These are phyloP conservation scores for Gymnocephalus cernua DNA, from an alignment of 2,113 vertebrate species.

Conservation along the genomic window DNA sequence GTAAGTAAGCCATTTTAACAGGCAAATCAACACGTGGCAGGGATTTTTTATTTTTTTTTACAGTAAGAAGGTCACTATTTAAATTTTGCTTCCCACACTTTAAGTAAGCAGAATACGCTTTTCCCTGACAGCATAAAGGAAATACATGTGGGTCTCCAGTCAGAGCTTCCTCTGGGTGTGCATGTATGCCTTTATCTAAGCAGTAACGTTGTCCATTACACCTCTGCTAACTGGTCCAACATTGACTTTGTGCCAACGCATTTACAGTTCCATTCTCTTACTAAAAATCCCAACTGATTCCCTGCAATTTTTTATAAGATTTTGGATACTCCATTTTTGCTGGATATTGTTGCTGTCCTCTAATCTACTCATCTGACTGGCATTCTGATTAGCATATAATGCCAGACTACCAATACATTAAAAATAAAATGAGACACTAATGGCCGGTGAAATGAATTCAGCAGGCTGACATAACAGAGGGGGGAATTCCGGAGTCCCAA, in stretches of 20 bases:
- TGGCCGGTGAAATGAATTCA: conserved; percentile 74
- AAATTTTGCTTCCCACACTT: background rate
- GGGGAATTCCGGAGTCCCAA: conserved; percentile 79
- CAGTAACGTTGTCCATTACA: conserved; percentile 1
- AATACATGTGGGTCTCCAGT: conserved; percentile 6
- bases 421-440: conserved; percentile 75
- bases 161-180: background rate
- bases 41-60: conserved; percentile 10
- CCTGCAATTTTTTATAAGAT: conserved; percentile 21
- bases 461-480: conserved; percentile 66
- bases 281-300: conserved; percentile 6
- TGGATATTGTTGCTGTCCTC: conserved; percentile 11
- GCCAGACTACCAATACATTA: conserved; percentile 55
- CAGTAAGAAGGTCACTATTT: background rate
- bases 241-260: background rate
- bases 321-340: background rate
- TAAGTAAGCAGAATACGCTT: no score
- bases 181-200: conserved; percentile 9
- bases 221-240: conserved; percentile 11
- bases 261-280: conserved; percentile 17
- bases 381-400: conserved; percentile 57
- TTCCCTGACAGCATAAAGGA: conserved; percentile 7
- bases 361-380: conserved; percentile 29
- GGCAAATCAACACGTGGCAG: background rate
- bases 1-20: background rate